phyloP scores from a whole-genome alignment of 2,113 vertebrate genomes.

The Rhabdornis inornatus region DNA sequence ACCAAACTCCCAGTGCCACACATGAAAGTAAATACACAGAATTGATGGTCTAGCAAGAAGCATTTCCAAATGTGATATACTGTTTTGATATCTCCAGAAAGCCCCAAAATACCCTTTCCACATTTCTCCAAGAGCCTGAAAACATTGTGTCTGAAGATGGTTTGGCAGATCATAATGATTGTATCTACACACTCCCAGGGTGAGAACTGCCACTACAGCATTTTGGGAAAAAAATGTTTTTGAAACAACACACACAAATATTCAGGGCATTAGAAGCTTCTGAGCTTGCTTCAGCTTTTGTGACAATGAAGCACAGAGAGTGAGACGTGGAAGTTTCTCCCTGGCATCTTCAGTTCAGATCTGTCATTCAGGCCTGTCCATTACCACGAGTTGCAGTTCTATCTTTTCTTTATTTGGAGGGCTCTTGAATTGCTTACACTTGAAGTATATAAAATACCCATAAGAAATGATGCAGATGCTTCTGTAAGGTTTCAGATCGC shows the following conservation, averaged over 20 bases:
- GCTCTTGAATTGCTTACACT: not conserved
- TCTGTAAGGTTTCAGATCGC: not conserved
- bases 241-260: not conserved
- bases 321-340: not conserved
- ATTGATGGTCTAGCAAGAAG: not conserved
- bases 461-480: not conserved
- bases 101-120: not conserved
- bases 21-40: not conserved
- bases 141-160: not conserved
- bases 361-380: not conserved
- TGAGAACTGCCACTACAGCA: not conserved
- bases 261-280: not conserved
- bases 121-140: not conserved
- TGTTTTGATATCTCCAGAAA: not conserved
- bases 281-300: not conserved
- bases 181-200: not conserved
- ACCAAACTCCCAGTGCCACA: not conserved
- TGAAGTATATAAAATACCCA: not conserved
- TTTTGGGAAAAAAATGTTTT: not conserved
- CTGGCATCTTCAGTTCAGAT: not conserved
- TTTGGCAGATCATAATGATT: not conserved
- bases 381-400: not conserved
- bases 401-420: not conserved
- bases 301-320: not conserved
- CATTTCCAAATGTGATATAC: not conserved